These are phyloP conservation scores for Gyrodactylus bullatarudis DNA, from an alignment of 1,140 invertebrate species.

Conservation along the genomic window DNA sequence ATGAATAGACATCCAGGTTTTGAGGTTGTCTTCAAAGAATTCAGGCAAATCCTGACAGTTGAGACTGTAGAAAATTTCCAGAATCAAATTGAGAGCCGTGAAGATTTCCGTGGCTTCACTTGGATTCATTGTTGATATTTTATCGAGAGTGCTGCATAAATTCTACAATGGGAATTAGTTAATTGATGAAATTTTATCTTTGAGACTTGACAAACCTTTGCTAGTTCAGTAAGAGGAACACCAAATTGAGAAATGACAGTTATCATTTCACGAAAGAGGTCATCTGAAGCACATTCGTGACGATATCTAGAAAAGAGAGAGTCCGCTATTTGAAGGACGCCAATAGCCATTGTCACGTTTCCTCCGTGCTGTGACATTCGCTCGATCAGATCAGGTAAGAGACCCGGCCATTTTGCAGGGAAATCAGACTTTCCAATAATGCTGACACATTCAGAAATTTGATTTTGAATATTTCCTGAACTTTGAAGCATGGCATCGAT, in stretches of 20 bases:
- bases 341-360: conserved; percentile 75
- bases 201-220: background rate
- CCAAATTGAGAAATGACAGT: conserved; percentile 71
- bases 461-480: conserved; percentile 5
- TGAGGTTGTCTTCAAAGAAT: conserved; percentile 90
- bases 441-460: conserved; percentile 62
- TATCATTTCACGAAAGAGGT: conserved; percentile 77
- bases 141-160: background rate
- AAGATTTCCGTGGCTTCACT: conserved; percentile 47
- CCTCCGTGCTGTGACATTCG: conserved; percentile 41
- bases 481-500: conserved; percentile 3
- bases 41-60: conserved; percentile 86
- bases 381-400: conserved; percentile 57
- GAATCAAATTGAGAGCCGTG: conserved; percentile 49
- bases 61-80: conserved; percentile 75
- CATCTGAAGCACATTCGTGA: conserved; percentile 69
- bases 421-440: conserved; percentile 76
- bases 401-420: conserved; percentile 57
- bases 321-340: conserved; percentile 61
- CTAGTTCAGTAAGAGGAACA: conserved; percentile 50
- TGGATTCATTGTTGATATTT: conserved; percentile 12
- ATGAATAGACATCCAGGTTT: conserved; percentile 62
- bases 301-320: conserved; percentile 58
- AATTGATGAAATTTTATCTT: too few relatives aligned
- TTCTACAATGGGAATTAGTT: too few relatives aligned